Base-by-base conservation (phyloP, 2,888 invertebrate genomes). In the Molorchus minor region DNA sequence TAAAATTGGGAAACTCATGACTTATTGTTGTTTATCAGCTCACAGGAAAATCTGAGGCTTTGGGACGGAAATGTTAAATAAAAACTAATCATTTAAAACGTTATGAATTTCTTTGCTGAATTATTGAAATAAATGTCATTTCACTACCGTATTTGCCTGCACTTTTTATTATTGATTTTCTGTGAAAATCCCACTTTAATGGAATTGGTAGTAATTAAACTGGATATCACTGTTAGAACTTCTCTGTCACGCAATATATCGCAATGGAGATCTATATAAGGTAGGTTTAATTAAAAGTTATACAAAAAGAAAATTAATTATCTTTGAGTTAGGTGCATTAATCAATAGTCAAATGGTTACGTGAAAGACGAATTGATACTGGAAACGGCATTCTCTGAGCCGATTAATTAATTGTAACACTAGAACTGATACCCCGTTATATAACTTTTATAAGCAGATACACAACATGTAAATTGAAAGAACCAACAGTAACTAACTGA, bases 281-380 rank as follows among this genome's bases (percentile, higher is more conserved):
- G 56, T 58, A 63, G 61, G 67, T 63, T 70, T 65, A 65, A 70
- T 70, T 67, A 62, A 67, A 65, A 56, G 41, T 53, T 57, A 56
- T 59, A 68, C 65, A 65, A 68, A n/a, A 65, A 61, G 61, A 45
- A 65, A 69, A 69, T 68, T 68, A 67, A 71, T 70, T 65, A 71
- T 69, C 35, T 52, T 51, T 36, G 40, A 57, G 43, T 56, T 57
- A 58, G 59, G 61, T 60, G 51, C 65, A 69, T 70, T 68, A 70
- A 67, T 70, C 64, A 67, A 53, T 43, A 30, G 17, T 30, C 20
- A 21, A 59, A 61, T 56, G 47, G 61, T 56, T 61, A 61, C 47
- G 40, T 45, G 54, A 47, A 54, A 53, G 56, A 59, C 46, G 56
- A 62, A 54, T 35, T 36, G 49, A 44, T 49, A 54, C 43, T 49